A percentile compares a stretch with the other conserved stretches of the same genome.
These are phyloP conservation scores for Atractosteus spatula DNA, from an alignment of 2,113 vertebrate species.

Conservation along the genomic window DNA sequence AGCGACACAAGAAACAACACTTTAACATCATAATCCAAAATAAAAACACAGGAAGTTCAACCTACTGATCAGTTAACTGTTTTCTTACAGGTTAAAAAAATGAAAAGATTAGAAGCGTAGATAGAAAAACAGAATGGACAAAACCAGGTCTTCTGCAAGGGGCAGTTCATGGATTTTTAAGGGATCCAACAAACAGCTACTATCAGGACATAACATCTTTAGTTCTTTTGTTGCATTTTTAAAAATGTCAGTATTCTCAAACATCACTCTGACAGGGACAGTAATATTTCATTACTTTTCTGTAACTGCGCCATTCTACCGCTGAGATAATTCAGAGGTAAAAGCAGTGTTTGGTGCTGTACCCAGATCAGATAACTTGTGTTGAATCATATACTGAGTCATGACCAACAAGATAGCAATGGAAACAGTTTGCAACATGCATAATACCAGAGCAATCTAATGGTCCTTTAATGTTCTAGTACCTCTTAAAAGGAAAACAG, in stretches of 20 bases:
- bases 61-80: no score
- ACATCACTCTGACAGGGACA: slow-evolving; percentile 3
- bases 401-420: slow-evolving; percentile 1
- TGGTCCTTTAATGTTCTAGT: not conserved
- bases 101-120: no score
- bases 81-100: no score
- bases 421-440: not conserved
- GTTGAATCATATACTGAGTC: not conserved
- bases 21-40: no score
- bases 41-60: no score
- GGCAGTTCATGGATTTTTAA: not conserved
- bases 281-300: not conserved
- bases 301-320: not conserved
- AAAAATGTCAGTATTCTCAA: not conserved
- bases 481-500: no score
- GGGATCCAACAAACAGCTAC: not conserved
- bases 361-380: slow-evolving; percentile 11
- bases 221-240: slow-evolving; percentile 2
- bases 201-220: slow-evolving; percentile 7
- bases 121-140: no score
- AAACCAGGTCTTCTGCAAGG: not conserved
- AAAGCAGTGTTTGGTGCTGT: not conserved
- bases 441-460: not conserved
- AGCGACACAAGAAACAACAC: no score
- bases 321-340: no score